phyloP scores from a whole-genome alignment of 2,888 invertebrate species.

The Dinocampus coccinellae region DNA sequence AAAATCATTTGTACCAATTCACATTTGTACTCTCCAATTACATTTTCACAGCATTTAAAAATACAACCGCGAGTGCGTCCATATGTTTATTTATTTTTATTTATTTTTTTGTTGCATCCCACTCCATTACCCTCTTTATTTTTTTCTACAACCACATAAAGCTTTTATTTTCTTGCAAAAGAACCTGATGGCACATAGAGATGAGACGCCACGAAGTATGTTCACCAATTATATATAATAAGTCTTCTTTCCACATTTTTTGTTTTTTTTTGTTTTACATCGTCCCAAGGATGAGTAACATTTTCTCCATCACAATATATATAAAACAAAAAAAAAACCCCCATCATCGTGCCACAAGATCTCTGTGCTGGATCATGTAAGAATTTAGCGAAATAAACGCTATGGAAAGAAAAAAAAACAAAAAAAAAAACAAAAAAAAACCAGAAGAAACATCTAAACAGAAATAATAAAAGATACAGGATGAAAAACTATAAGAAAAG shows the following conservation, averaged over 20 bases:
- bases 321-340: constrained; percentile 12
- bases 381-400: constrained; percentile 29
- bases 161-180: constrained; percentile 38
- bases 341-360: constrained; percentile 22
- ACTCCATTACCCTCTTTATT: constrained; percentile 10
- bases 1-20: background rate
- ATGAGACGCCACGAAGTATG: constrained; percentile 19
- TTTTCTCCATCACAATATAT: constrained; percentile 5
- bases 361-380: constrained; percentile 11
- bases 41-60: constrained; percentile 2
- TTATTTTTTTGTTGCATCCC: background rate
- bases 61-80: background rate
- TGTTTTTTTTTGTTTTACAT: background rate
- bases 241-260: constrained; percentile 3
- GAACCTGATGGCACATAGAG: constrained; percentile 26
- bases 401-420: no score
- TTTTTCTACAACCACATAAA: constrained; percentile 48
- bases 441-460: constrained; percentile 37
- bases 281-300: background rate
- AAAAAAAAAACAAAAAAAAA: constrained; percentile 22
- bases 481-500: constrained; percentile 19
- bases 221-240: constrained; percentile 6
- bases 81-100: background rate
- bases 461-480: constrained; percentile 3
- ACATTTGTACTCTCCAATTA: constrained; percentile 9